phyloP scores from a whole-genome alignment of 1,140 invertebrate genomes.

The Eufriesea mexicana region DNA sequence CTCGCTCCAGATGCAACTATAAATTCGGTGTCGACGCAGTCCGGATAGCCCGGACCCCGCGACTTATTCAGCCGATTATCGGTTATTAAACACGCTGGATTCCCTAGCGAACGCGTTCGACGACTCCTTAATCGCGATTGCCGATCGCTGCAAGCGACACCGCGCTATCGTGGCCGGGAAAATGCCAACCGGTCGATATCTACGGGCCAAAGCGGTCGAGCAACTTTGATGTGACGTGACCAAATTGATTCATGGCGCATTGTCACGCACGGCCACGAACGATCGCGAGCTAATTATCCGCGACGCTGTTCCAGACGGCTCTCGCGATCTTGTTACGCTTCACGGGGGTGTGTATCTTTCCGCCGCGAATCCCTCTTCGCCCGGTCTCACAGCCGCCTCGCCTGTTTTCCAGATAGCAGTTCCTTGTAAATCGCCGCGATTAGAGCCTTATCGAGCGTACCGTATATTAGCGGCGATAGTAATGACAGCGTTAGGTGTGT shows the following conservation, averaged over 20 bases:
- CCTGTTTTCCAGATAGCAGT: neutral
- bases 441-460: neutral
- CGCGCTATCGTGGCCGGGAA: conserved; percentile 48
- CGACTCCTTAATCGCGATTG: conserved; percentile 51
- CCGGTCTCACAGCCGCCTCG: too few relatives aligned
- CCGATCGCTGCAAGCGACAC: conserved; percentile 35
- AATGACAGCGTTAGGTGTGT: neutral
- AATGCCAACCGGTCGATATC: conserved; percentile 68
- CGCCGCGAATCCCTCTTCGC: neutral
- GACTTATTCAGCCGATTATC: conserved; percentile 37
- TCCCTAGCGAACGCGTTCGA: conserved; percentile 35
- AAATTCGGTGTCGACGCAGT: conserved; percentile 30
- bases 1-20: too few relatives aligned
- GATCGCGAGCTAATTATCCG: conserved; percentile 54
- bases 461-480: conserved; percentile 1
- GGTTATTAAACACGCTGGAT: conserved; percentile 30
- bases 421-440: conserved; percentile 2
- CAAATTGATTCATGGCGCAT: conserved; percentile 68
- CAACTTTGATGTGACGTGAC: conserved; percentile 66
- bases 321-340: neutral
- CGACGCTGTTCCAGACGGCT: conserved; percentile 18
- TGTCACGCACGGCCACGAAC: conserved; percentile 58
- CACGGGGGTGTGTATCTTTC: neutral
- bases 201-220: conserved; percentile 59
- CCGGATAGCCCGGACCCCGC: conserved; percentile 6